Evolutionary conservation across 2,888 invertebrate species (phyloP).

Genomic region (Branchellion lobata): DNA sequence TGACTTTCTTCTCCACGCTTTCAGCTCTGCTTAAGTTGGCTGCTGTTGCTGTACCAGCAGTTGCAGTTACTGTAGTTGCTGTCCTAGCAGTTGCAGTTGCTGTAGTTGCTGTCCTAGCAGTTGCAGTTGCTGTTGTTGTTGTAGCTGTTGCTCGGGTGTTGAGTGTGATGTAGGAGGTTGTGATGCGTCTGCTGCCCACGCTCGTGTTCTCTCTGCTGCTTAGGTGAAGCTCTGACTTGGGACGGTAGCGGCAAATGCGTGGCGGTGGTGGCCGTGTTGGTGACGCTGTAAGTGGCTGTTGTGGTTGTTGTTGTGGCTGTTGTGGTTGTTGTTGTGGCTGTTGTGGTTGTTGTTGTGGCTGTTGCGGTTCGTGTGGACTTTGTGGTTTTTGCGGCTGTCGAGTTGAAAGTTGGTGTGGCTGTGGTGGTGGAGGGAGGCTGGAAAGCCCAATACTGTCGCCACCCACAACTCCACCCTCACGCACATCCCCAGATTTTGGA

Average conservation of each 20-base stretch:
- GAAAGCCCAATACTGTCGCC: no score
- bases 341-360: conserved; percentile 22
- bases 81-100: background rate
- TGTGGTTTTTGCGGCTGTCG: background rate
- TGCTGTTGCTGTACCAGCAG: background rate
- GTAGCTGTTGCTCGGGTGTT: background rate
- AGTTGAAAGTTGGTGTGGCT: background rate
- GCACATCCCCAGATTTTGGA: no score
- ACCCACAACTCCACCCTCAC: no score
- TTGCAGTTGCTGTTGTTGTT: background rate
- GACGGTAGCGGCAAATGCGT: background rate
- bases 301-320: background rate
- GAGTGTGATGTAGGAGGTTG: conserved; percentile 1
- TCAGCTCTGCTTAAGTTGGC: background rate
- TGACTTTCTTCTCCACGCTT: background rate
- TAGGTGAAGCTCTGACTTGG: background rate
- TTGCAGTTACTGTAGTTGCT: conserved; percentile 6
- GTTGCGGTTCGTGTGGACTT: background rate
- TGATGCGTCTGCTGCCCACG: background rate
- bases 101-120: background rate
- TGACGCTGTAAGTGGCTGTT: background rate
- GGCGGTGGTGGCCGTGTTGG: background rate
- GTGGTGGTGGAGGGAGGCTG: background rate
- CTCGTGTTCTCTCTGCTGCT: background rate
- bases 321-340: background rate